Percentiles rank a stretch among this genome's conserved stretches.
These are phyloP conservation scores for Apostichopus leukothele DNA, from an alignment of 53 echinoderm and acorn worm genomes.

Conservation along the genomic window DNA sequence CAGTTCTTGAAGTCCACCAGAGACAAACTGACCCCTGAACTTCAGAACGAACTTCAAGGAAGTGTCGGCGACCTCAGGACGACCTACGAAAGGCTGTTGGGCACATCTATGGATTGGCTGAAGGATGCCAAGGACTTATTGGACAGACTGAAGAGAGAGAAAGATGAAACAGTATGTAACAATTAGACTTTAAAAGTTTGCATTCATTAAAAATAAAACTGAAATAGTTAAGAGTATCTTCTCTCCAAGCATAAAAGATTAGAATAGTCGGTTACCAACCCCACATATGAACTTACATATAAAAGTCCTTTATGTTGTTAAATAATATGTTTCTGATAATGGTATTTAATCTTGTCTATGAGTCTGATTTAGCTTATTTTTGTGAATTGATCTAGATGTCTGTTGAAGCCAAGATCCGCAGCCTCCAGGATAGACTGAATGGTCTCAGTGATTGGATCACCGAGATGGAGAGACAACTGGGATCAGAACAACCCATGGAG, in stretches of 20 bases:
- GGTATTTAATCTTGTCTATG: no score
- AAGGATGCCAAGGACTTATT: slow-evolving; percentile 75
- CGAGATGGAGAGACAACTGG: slow-evolving; percentile 77
- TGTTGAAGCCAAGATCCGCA: slow-evolving; percentile 71
- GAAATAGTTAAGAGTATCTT: no score
- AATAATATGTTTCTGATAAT: no score
- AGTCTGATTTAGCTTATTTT: background rate
- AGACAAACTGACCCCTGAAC: slow-evolving; percentile 91
- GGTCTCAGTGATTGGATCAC: slow-evolving; percentile 86
- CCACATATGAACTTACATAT: no score
- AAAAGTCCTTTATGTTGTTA: no score
- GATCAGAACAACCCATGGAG: slow-evolving; percentile 82
- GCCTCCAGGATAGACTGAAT: slow-evolving; percentile 64
- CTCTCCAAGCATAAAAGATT: no score
- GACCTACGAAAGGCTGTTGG: slow-evolving; percentile 78
- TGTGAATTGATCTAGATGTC: slow-evolving; percentile 60
- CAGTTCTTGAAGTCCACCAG: slow-evolving; percentile 82
- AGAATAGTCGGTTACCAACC: no score
- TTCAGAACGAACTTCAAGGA: slow-evolving; percentile 71
- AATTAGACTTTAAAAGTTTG: no score
- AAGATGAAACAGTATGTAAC: slow-evolving; percentile 80
- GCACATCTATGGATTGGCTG: slow-evolving; percentile 81
- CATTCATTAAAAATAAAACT: no score
- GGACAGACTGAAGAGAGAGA: slow-evolving; percentile 73
- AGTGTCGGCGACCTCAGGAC: slow-evolving; percentile 78